Percentiles rank a stretch among this genome's conserved stretches.
These are phyloP conservation scores for Sitodiplosis mosellana DNA, from an alignment of 1,140 invertebrate species.

Conservation along the genomic window DNA sequence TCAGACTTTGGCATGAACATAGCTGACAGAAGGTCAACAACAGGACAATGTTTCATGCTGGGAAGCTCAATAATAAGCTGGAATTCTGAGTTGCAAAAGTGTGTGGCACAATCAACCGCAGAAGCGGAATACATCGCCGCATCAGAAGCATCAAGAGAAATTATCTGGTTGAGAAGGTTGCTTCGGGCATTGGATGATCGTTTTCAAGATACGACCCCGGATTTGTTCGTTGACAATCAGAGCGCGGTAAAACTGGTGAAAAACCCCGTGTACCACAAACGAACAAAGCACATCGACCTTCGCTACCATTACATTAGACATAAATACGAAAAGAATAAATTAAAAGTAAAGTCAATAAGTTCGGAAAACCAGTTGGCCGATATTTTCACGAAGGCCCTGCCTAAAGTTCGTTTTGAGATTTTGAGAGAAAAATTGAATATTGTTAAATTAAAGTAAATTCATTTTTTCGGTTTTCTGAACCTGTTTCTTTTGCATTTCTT, in stretches of 20 bases:
- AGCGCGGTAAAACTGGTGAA: slow-evolving; percentile 5
- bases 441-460: too few species aligned
- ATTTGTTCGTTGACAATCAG: slow-evolving; percentile 5
- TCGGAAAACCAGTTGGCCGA: not conserved
- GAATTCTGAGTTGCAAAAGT: slow-evolving; percentile 19
- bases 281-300: slow-evolving; percentile 26
- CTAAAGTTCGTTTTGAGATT: not conserved
- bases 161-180: slow-evolving; percentile 15
- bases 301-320: slow-evolving; percentile 17
- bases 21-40: slow-evolving; percentile 15
- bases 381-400: not conserved
- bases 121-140: slow-evolving; percentile 25
- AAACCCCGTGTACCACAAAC: slow-evolving; percentile 19
- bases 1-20: slow-evolving; percentile 20
- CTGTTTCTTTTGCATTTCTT: too few species aligned
- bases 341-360: not conserved
- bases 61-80: slow-evolving; percentile 17
- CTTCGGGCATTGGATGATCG: slow-evolving; percentile 10
- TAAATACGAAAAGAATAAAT: slow-evolving; percentile 5
- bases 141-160: slow-evolving; percentile 13
- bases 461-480: too few species aligned
- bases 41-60: slow-evolving; percentile 13
- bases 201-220: not conserved
- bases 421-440: too few species aligned
- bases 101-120: slow-evolving; percentile 17